Evolutionary conservation across 2,888 invertebrate species (phyloP).

Genomic region (Ectemnius lituratus): DNA sequence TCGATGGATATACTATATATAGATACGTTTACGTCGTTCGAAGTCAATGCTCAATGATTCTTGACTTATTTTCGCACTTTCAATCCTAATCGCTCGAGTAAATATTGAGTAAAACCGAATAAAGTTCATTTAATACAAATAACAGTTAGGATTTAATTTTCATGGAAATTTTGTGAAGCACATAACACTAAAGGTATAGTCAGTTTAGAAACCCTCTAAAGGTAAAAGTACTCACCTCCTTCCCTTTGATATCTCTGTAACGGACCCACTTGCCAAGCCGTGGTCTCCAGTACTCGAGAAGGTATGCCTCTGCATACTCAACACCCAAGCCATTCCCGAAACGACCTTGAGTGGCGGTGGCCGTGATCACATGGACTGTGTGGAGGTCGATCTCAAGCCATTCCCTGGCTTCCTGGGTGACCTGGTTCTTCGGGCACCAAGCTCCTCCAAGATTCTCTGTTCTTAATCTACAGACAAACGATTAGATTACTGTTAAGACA

Average conservation of each 20-base stretch:
- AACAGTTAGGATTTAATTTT: too few relatives aligned
- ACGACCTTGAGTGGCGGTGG: constrained; percentile 84
- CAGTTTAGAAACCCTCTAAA: constrained; percentile 10
- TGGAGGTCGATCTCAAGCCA: constrained; percentile 82
- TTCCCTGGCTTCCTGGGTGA: constrained; percentile 79
- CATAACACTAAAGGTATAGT: neutral
- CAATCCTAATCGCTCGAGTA: too few relatives aligned
- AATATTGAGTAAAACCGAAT: too few relatives aligned
- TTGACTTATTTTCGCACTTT: too few relatives aligned
- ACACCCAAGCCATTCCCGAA: constrained; percentile 86
- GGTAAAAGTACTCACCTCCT: constrained; percentile 79
- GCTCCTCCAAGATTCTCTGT: constrained; percentile 84
- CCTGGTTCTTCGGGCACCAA: constrained; percentile 85
- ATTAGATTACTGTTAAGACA: too few relatives aligned
- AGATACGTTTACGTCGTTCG: too few relatives aligned
- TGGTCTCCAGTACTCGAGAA: constrained; percentile 83
- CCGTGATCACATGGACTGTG: constrained; percentile 82
- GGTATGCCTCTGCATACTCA: constrained; percentile 83
- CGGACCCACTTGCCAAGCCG: constrained; percentile 81
- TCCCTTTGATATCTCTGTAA: constrained; percentile 81
- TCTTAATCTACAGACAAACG: constrained; percentile 79
- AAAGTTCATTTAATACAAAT: too few relatives aligned
- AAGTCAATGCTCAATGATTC: too few relatives aligned
- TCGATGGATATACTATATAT: too few relatives aligned
- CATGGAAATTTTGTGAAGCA: too few relatives aligned